Conservation (phyloP, 2,113 vertebrate species). For the Pseudorasbora parva region DNA sequence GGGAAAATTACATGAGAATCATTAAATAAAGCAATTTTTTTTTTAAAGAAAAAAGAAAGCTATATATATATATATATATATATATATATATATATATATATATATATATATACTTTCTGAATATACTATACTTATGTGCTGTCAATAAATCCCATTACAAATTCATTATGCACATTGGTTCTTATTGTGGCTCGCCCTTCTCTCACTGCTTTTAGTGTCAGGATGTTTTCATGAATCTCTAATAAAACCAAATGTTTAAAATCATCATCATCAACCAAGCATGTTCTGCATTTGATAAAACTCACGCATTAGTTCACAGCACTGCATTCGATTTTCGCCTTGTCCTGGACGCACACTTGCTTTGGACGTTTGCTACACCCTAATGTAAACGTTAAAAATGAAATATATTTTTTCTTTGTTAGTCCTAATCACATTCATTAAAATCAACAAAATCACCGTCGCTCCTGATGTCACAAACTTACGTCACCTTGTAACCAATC, state of each 20-base stretch:
- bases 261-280: not conserved
- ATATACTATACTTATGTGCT: no score
- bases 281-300: conserved; percentile 8
- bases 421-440: not conserved
- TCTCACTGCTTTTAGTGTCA: conserved; percentile 10
- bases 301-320: not conserved
- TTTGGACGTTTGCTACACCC: not conserved
- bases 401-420: not conserved
- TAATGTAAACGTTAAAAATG: not conserved
- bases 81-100: no score
- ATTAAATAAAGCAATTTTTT: not conserved
- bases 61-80: not conserved
- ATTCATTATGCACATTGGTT: not conserved
- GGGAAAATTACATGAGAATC: not conserved
- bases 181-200: not conserved
- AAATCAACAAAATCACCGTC: no score
- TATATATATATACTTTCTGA: not conserved
- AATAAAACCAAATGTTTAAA: not conserved
- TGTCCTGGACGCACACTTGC: not conserved
- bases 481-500: no score
- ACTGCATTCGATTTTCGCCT: not conserved
- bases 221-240: conserved; percentile 11
- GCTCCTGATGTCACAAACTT: no score
- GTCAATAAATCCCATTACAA: not conserved
- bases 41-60: not conserved